phyloP scores from a whole-genome alignment of 2,888 invertebrate genomes.

The Eristalis tenax region DNA sequence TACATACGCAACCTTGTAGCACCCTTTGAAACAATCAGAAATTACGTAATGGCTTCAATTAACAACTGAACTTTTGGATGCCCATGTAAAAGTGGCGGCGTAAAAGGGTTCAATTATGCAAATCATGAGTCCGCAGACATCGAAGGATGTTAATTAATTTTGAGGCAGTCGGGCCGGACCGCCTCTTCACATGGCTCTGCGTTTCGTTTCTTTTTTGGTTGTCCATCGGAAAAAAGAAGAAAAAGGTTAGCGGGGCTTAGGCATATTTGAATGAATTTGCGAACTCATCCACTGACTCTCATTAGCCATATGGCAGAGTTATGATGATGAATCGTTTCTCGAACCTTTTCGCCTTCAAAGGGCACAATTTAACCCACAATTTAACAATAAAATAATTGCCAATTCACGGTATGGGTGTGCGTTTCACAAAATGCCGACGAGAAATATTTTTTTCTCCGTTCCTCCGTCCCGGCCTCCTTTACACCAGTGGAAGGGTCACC shows the following conservation, averaged over 20 bases:
- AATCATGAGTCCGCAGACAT: constrained; percentile 6
- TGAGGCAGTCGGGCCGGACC: neutral
- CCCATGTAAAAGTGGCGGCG: neutral
- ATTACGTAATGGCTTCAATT: neutral
- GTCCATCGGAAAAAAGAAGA: neutral
- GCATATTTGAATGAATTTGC: constrained; percentile 1
- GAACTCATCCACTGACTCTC: constrained; percentile 11
- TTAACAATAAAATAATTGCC: constrained; percentile 50
- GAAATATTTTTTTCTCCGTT: neutral
- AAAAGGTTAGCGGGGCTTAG: neutral
- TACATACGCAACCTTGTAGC: neutral
- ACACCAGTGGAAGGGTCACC: constrained; percentile 15
- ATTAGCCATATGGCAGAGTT: constrained; percentile 40
- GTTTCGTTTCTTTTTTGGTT: neutral
- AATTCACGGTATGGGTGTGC: constrained; percentile 38
- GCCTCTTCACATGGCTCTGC: too few species aligned
- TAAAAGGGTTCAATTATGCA: constrained; percentile 8
- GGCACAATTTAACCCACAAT: constrained; percentile 35
- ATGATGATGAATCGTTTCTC: constrained; percentile 43
- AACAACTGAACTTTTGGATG: neutral
- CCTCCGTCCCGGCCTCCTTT: neutral
- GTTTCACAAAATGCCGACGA: constrained; percentile 19
- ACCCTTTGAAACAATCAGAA: neutral
- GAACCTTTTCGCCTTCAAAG: neutral
- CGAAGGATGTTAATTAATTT: constrained; percentile 13